These are phyloP conservation scores for Bos taurus DNA, from an alignment of 2,113 vertebrate species.

Conservation along the genomic window DNA sequence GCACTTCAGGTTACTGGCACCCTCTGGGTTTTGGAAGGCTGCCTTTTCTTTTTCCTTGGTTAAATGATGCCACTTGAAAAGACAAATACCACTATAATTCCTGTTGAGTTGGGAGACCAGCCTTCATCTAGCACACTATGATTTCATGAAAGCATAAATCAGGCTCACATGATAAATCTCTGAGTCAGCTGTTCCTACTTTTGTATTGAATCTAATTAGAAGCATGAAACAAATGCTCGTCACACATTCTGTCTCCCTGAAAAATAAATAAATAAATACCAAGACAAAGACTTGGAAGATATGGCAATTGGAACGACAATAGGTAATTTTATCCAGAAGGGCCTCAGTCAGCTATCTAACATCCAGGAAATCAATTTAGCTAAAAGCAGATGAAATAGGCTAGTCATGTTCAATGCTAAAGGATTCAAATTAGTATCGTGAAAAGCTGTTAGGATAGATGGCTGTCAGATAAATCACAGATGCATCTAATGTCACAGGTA, in stretches of 20 bases:
- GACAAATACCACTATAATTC: slow-evolving; percentile 55
- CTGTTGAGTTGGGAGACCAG: slow-evolving; percentile 33
- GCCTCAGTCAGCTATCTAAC: not conserved
- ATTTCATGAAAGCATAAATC: slow-evolving; percentile 61
- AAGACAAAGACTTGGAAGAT: slow-evolving; percentile 12
- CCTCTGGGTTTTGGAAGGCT: not conserved
- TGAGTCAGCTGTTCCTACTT: slow-evolving; percentile 54
- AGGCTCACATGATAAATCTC: slow-evolving; percentile 29
- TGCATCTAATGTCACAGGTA: not conserved
- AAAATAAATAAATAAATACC: slow-evolving; percentile 12
- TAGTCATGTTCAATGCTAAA: not conserved
- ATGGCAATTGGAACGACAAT: not conserved
- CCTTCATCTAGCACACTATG: slow-evolving; percentile 42
- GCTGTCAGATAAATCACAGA: not conserved
- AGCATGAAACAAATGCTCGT: slow-evolving; percentile 26
- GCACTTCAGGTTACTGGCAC: slow-evolving; percentile 41
- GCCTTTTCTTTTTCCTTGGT: not conserved
- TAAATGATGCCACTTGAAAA: slow-evolving; percentile 50
- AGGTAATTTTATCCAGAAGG: not conserved
- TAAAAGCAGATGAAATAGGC: not conserved
- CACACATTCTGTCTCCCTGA: not conserved
- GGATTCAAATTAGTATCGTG: not conserved
- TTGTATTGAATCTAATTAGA: slow-evolving; percentile 43
- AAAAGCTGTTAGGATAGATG: not conserved
- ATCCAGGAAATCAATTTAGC: slow-evolving; percentile 3